Percentiles rank a stretch among this genome's conserved stretches.
phyloP scores from a whole-genome alignment of 2,797 vertebrate species.

The Hybognathus amarus region DNA sequence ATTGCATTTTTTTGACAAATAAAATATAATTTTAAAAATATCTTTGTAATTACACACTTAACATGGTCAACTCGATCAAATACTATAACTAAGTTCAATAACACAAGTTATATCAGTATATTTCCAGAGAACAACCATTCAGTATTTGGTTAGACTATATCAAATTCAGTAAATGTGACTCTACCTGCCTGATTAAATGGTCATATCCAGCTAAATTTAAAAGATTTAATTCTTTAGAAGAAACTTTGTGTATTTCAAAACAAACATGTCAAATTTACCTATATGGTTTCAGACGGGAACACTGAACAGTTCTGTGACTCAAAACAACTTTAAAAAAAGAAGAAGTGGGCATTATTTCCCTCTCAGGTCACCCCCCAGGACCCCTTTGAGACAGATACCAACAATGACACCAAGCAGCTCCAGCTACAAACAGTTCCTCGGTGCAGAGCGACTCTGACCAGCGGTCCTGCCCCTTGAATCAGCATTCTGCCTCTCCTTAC shows the following conservation, averaged over 20 bases:
- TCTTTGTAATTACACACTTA: background rate
- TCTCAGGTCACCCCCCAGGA: constrained; percentile 11
- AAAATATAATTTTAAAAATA: background rate
- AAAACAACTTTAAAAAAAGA: background rate
- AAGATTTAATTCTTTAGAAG: background rate
- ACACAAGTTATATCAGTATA: background rate
- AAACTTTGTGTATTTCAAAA: background rate
- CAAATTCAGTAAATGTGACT: background rate
- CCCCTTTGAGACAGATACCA: background rate
- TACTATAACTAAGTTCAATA: background rate
- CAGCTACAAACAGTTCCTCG: background rate
- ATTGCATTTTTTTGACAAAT: background rate
- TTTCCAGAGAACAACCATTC: background rate
- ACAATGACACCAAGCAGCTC: constrained; percentile 23
- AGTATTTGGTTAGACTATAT: background rate
- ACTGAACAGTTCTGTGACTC: background rate
- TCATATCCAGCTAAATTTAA: background rate
- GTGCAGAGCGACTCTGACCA: background rate
- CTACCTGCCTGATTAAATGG: background rate
- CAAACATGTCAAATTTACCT: background rate
- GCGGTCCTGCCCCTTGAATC: background rate
- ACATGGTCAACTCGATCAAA: background rate
- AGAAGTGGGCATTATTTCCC: background rate
- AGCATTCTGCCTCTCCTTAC: background rate
- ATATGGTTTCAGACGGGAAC: background rate